A percentile compares a stretch with the other conserved stretches of the same genome.
Conservation (phyloP, 2,888 invertebrate species). For the Volucella bombylans region DNA sequence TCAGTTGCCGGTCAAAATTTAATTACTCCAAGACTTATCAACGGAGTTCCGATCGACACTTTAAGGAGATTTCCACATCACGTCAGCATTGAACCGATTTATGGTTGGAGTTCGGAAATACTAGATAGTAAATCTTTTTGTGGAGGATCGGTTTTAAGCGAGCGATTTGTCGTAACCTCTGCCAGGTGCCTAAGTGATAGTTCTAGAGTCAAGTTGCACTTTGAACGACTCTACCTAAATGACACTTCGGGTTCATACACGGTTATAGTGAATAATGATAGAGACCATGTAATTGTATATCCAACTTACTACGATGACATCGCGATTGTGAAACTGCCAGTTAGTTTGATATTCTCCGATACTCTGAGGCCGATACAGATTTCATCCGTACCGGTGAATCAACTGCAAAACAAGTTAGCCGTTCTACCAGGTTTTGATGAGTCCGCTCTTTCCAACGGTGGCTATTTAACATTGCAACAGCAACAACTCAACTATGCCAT, state of each 20-base stretch:
- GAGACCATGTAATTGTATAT: constrained; percentile 7
- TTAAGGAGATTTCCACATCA: constrained; percentile 51
- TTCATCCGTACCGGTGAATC: background rate
- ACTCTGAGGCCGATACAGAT: constrained; percentile 18
- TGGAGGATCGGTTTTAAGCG: constrained; percentile 63
- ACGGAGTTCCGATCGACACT: constrained; percentile 52
- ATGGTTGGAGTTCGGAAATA: background rate
- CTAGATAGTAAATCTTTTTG: background rate
- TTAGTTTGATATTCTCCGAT: constrained; percentile 37
- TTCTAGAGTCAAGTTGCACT: background rate
- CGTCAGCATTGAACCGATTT: constrained; percentile 31
- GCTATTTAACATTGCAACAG: background rate
- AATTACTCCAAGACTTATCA: constrained; percentile 32
- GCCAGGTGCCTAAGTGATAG: constrained; percentile 37
- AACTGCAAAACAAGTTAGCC: constrained; percentile 28
- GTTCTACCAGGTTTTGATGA: constrained; percentile 65
- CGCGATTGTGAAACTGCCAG: constrained; percentile 58
- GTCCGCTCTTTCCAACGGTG: background rate
- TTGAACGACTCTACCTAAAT: constrained; percentile 26
- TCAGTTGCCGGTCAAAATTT: background rate
- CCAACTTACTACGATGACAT: constrained; percentile 56
- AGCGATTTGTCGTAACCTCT: constrained; percentile 64
- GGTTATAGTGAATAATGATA: background rate
- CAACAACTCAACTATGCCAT: constrained; percentile 37
- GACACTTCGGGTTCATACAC: background rate